Base-by-base conservation (phyloP, 2,888 invertebrate genomes). In the Brenthis hecate region DNA sequence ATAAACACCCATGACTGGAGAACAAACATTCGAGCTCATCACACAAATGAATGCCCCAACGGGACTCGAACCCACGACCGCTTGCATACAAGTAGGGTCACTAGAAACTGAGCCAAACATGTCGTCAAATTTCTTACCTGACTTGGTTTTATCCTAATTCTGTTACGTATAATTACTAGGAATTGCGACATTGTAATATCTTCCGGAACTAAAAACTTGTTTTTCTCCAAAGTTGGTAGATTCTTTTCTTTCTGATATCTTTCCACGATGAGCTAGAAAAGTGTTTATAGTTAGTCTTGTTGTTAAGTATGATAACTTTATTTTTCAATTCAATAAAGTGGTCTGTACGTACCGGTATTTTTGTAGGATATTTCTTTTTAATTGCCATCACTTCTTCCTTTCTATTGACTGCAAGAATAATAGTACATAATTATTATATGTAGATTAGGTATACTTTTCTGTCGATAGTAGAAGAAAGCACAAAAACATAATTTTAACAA, bases 161-260 rank as follows among this genome's bases (percentile, higher is more conserved):
- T 87, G 82, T 91, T 93, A 72, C 93, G 82, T 73, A 98, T 96
- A 71, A 98, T 96, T 72, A 96, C 96, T 77, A 97, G 93, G 81
- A 98, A 96, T 87, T 98, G 97, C 61, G 97, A 97, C 95, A 98
- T 96, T 0, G 97, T 96, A 58, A 97, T 95, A 84, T 97, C 97
- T 93, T 97, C 96, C 2, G 98, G 98, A 14, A 98, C 97, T 79
- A 98, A 89, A 88, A 97, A 98, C 86, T 98, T 98, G 0, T 95
- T 95, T 91, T 97, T 98, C 83, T 97, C 97, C 84, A 98, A 83
- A 14, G 94, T 85, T 13, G 97, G 97, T 71, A 98, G 90, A 74
- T 93, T 94, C 76, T 94, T 94, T 87, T 98, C 98, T 81, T 96
- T 97, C 78, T 94, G 93, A 82, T 96, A 97, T 80, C 96, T 93